A percentile compares a stretch with the other conserved stretches of the same genome.
Conservation (phyloP, 2,797 vertebrate species). For the Ispidina picta region DNA sequence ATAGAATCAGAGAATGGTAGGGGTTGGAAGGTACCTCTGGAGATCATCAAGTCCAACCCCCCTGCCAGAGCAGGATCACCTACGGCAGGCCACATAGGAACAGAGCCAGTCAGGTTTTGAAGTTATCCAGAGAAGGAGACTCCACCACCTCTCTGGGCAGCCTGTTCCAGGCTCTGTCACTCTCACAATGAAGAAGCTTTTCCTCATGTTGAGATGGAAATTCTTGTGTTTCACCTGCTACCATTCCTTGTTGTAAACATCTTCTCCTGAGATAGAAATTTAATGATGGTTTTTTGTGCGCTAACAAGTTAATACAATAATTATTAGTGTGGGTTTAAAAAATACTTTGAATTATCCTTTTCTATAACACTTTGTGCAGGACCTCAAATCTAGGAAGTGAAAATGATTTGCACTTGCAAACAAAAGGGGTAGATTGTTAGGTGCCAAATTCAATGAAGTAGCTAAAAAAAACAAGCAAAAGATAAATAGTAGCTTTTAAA, state of each 20-base stretch:
- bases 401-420: not conserved
- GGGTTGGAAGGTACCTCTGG: too few species aligned
- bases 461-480: not conserved
- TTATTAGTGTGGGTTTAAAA: not conserved
- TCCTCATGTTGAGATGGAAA: too few species aligned
- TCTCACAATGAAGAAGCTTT: too few species aligned
- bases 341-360: not conserved
- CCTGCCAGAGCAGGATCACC: too few species aligned
- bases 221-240: too few species aligned
- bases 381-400: not conserved
- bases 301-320: not conserved
- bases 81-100: too few species aligned
- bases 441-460: not conserved
- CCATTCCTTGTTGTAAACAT: not conserved
- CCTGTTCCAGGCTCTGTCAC: too few species aligned
- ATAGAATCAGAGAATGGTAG: not conserved
- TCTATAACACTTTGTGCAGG: not conserved
- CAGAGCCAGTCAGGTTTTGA: too few species aligned
- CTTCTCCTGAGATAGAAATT: not conserved
- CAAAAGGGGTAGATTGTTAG: not conserved
- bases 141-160: too few species aligned
- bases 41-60: too few species aligned
- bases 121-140: too few species aligned
- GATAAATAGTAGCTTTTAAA: not conserved
- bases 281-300: not conserved